These are phyloP conservation scores for Strix uralensis DNA, from an alignment of 2,113 vertebrate species.

Conservation along the genomic window DNA sequence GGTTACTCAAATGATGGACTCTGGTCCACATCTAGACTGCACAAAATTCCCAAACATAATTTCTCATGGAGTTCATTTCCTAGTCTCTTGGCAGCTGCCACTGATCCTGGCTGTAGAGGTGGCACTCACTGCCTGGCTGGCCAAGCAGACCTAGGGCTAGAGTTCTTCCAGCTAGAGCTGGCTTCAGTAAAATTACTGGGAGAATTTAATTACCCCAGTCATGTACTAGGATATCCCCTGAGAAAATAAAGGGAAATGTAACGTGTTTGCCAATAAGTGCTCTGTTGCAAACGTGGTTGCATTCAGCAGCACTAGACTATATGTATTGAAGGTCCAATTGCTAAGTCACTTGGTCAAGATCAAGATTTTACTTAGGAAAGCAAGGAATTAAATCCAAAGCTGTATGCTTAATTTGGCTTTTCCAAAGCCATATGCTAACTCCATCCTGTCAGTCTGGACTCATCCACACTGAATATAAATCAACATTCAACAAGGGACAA, in stretches of 20 bases:
- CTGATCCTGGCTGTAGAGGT: not conserved
- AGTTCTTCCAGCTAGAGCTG: not conserved
- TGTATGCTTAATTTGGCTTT: not conserved
- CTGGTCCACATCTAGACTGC: not conserved
- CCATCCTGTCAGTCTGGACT: not conserved
- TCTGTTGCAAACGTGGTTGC: not conserved
- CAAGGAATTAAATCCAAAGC: not conserved
- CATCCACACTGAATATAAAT: not conserved
- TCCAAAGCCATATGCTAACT: not conserved
- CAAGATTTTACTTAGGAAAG: not conserved
- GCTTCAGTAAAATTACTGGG: not conserved
- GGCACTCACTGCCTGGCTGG: not conserved
- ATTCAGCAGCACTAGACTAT: not conserved
- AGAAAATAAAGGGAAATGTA: not conserved
- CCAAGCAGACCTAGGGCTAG: not conserved
- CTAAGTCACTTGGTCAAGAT: not conserved
- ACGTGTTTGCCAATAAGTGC: not conserved
- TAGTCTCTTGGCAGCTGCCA: not conserved
- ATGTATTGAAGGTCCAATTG: not conserved
- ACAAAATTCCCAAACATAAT: not conserved
- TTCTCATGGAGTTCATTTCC: not conserved
- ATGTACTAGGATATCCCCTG: not conserved
- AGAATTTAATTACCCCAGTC: not conserved
- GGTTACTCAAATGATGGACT: not conserved
- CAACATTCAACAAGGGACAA: not conserved